phyloP scores from a whole-genome alignment of 1,140 invertebrate genomes.

The Cydia strobilella region DNA sequence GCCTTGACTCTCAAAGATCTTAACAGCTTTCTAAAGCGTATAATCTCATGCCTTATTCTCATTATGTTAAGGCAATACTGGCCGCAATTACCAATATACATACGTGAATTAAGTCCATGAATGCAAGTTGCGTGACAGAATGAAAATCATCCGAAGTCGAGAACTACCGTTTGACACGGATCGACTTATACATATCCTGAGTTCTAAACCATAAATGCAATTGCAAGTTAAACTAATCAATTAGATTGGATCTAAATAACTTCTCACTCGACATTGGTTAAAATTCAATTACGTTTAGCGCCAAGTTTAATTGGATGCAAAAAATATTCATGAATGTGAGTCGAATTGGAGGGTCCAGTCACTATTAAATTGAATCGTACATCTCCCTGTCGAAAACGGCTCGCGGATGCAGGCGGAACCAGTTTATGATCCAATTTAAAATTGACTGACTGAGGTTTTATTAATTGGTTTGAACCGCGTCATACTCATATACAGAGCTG shows the following conservation, averaged over 20 bases:
- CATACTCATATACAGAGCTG: slow-evolving; percentile 9
- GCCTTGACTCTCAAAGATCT: background rate
- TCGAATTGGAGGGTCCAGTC: slow-evolving; percentile 16
- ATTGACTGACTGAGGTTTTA: slow-evolving; percentile 29
- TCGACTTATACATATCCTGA: slow-evolving; percentile 37
- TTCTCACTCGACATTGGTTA: background rate
- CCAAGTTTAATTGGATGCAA: slow-evolving; percentile 20
- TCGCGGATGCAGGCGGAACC: slow-evolving; percentile 9
- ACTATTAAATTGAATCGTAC: slow-evolving; percentile 41
- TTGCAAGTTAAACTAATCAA: slow-evolving; percentile 1
- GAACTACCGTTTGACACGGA: slow-evolving; percentile 52
- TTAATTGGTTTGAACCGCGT: slow-evolving; percentile 19
- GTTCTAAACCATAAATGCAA: slow-evolving; percentile 12
- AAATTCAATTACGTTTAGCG: slow-evolving; percentile 18
- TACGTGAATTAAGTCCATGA: background rate
- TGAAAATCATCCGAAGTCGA: slow-evolving; percentile 48
- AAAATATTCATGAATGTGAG: slow-evolving; percentile 19
- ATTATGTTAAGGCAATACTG: background rate
- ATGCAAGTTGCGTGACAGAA: slow-evolving; percentile 45
- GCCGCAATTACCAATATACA: slow-evolving; percentile 12
- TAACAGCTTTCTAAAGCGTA: background rate
- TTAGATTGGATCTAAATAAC: slow-evolving; percentile 14
- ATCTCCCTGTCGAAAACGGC: slow-evolving; percentile 37
- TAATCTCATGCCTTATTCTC: slow-evolving; percentile 9
- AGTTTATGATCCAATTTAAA: slow-evolving; percentile 34